Evolutionary conservation across 2,888 invertebrate genomes (phyloP), one percentile per base, ranked within the genome.

Genomic region (Prosopocoilus inquinatus): DNA sequence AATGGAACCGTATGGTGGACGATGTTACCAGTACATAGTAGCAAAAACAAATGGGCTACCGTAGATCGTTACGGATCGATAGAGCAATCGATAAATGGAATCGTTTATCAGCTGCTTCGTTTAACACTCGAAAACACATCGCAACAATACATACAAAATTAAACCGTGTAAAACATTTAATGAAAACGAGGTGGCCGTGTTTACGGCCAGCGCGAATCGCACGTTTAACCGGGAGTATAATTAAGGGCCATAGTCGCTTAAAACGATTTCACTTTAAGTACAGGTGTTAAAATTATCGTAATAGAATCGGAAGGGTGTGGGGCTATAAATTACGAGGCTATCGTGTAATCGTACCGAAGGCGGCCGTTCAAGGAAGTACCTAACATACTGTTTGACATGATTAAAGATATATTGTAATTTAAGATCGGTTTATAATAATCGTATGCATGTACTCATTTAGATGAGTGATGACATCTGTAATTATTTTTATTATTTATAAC

Each of bases 211-310:
- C 59, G 55, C 58, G 65, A 64, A 67, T 67, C 65, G 66, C 63
- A 55, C 60, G 62, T 64, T 67, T 65, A 64, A 63, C 60, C 63
- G 55, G 64, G 62, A 57, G 58, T 66, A 65, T 67, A 66, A 67
- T 67, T 67, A 67, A 62, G 61, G 66, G 57, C 61, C 59, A 67
- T 65, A 61, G 65, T 66, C 64, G 66, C 64, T 66, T 64, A 64
- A 64, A 67, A 62, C 65, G 64, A 64, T 64, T 64, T 61, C 62
- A 53, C 64, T 59, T 63, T 68, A 67, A 64, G 69, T 69, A 74
- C 73, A 75, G 74, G 74, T 75, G 75, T 72, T 73, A 70, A 75
- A 72, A 70, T 74, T 73, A 74, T 73, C 73, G 72, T 74, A 74
- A 75, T 73, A 70, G 73, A 71, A 75, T 75, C 74, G 73, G 72